Conservation (phyloP, 2,888 invertebrate species). For the Alloscopus bannaensis region DNA sequence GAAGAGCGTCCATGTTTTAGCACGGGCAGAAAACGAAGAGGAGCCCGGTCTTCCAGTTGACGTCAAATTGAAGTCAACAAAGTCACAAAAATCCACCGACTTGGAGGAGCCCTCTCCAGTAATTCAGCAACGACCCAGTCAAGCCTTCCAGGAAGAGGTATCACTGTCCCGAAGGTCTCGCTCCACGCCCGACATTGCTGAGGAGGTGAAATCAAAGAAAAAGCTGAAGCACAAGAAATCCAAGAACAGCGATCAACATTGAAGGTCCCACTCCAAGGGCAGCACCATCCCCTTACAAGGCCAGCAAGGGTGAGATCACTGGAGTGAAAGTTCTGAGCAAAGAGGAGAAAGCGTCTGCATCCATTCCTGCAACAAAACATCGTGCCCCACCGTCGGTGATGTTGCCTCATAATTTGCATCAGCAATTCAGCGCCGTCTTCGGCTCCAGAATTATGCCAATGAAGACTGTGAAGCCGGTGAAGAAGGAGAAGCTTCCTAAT, state of each 20-base stretch:
- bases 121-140: not conserved
- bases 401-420: constrained; percentile 25
- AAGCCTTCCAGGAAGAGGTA: constrained; percentile 6
- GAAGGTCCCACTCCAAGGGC: too few relatives aligned
- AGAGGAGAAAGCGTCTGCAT: not conserved
- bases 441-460: constrained; percentile 24
- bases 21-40: not conserved
- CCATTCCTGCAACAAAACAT: not conserved
- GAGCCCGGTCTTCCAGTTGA: not conserved
- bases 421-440: constrained; percentile 48
- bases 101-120: too few relatives aligned
- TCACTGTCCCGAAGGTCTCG: constrained; percentile 9
- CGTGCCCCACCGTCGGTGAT: not conserved
- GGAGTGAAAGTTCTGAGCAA: too few relatives aligned
- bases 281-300: too few relatives aligned
- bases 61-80: not conserved
- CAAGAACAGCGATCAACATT: too few relatives aligned
- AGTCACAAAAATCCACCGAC: too few relatives aligned
- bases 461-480: constrained; percentile 19
- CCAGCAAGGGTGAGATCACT: too few relatives aligned
- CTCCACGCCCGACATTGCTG: constrained; percentile 18
- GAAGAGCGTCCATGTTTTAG: not conserved
- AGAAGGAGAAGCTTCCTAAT: not conserved
- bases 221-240: constrained; percentile 7
- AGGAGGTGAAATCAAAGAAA: constrained; percentile 15